Evolutionary conservation across 2,113 vertebrate species (phyloP), one percentile per base, ranked within the genome.

Genomic region (Nannospalax galili): DNA sequence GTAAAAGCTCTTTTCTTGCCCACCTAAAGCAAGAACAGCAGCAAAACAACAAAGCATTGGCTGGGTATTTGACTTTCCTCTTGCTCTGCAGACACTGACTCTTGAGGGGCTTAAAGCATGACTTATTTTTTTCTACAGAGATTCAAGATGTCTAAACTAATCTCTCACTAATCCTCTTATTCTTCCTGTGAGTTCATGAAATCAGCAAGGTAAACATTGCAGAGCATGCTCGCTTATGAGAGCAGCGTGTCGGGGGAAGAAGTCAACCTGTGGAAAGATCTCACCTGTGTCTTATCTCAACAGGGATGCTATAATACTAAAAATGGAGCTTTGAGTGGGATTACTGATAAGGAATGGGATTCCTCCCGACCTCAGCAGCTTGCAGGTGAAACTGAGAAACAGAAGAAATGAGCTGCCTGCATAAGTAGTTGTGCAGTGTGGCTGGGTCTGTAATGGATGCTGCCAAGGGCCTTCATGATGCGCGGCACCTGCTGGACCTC

Each of bases 91-190:
- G 94, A 75, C 56, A 52, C n/a, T 45, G 82, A 95, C 89, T 94
- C 77, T 90, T 86, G 72, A 20, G 75, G 35, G 87, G 80, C 42
- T 88, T 95, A 91, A 84, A 90, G 78, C 94, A 96, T 80, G n/a
- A 80, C 45, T 84, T 32, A 90, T n/a, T 10, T 87, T 84, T 20
- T 26, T 58, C 52, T 92, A 56, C 52, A 86, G 82, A 96, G 91
- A 82, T 89, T 94, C 60, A 92, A 93, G 90, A 89, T 95, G 74
- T 97, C 70, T 87, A 96, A 94, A 88, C 82, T 77, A 97, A 95
- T 97, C 95, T 95, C 62, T 79, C 17, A 15, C 35, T 96, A 97
- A 97, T 96, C 87, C 85, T 93, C 90, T 96, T 95, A 80, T 88
- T 96, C 82, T 94, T 60, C 70, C 74, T 84, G 69, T 3, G 9